A percentile compares a stretch with the other conserved stretches of the same genome.
Conservation (phyloP, 1,140 invertebrate species). For the Parapsyche elsis region DNA sequence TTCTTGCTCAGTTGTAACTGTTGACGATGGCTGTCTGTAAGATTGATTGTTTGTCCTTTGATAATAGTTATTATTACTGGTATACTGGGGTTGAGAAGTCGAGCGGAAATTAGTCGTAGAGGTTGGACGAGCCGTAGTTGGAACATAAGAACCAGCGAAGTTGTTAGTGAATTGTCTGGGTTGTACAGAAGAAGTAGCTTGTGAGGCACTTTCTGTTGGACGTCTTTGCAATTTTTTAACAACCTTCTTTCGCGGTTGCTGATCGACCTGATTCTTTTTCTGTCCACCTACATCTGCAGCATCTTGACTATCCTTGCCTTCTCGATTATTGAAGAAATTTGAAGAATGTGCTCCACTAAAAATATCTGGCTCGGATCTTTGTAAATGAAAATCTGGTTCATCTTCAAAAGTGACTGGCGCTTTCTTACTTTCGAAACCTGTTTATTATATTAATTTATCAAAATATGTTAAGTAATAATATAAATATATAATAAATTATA, state of each 20-base stretch:
- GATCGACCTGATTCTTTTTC: constrained; percentile 57
- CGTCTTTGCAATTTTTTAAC: constrained; percentile 62
- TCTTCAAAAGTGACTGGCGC: constrained; percentile 72
- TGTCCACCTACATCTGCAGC: constrained; percentile 59
- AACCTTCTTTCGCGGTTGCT: constrained; percentile 58
- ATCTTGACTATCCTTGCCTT: constrained; percentile 68
- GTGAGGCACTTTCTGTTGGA: constrained; percentile 58
- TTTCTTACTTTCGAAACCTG: constrained; percentile 73
- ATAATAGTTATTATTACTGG: constrained; percentile 45
- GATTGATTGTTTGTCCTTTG: constrained; percentile 40
- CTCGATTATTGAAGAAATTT: constrained; percentile 74
- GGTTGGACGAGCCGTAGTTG: constrained; percentile 65
- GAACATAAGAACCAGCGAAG: constrained; percentile 64
- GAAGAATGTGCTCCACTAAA: constrained; percentile 75
- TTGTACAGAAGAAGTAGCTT: constrained; percentile 58
- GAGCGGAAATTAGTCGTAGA: constrained; percentile 54
- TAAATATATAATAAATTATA: constrained; percentile 3
- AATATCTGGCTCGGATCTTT: constrained; percentile 78
- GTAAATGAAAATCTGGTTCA: constrained; percentile 79
- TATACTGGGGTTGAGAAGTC: constrained; percentile 34
- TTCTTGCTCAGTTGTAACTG: constrained; percentile 51
- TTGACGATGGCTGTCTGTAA: constrained; percentile 53
- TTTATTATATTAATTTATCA: constrained; percentile 2
- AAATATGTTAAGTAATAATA: neutral
- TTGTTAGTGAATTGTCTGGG: constrained; percentile 62